Conservation (phyloP, 2,113 vertebrate species). For the Martes martes region DNA sequence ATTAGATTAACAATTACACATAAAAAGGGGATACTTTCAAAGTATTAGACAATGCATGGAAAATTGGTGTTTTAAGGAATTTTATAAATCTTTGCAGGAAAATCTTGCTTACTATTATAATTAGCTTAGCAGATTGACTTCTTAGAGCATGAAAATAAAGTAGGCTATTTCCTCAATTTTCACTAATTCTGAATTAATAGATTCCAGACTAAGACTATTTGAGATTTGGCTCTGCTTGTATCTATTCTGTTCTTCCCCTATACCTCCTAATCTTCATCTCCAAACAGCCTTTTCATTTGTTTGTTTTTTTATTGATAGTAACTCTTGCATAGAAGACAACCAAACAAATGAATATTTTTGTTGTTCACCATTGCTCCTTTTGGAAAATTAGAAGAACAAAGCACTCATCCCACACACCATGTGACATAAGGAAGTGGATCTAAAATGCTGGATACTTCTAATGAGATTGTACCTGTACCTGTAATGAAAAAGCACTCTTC, state of each 20-base stretch:
- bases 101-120: constrained; percentile 6
- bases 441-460: constrained; percentile 37
- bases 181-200: constrained; percentile 38
- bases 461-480: constrained; percentile 48
- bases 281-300: background rate
- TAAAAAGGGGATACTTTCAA: background rate
- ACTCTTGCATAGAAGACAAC: background rate
- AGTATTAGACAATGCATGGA: background rate
- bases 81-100: constrained; percentile 41
- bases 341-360: background rate
- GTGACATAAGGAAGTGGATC: background rate
- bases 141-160: constrained; percentile 29
- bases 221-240: background rate
- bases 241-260: constrained; percentile 7
- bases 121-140: constrained; percentile 28
- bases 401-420: background rate
- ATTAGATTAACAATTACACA: constrained; percentile 17
- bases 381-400: constrained; percentile 20
- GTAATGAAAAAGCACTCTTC: constrained; percentile 41
- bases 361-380: background rate
- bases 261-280: background rate
- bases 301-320: background rate
- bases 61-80: constrained; percentile 23
- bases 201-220: constrained; percentile 11
- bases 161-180: background rate